Base-by-base conservation (phyloP, 2,888 invertebrate species). In the Calameuta pallipes region DNA sequence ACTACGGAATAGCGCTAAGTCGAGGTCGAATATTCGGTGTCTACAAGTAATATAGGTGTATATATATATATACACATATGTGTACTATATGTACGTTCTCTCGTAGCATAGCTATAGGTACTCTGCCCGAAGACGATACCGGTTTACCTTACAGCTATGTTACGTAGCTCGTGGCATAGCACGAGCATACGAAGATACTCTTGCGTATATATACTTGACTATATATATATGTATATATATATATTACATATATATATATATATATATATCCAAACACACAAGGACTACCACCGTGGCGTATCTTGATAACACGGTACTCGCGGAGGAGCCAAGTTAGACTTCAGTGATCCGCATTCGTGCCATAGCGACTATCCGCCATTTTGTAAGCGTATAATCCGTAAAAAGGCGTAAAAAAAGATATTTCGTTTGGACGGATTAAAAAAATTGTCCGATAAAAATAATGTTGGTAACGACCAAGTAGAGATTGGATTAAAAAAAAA, bases 101-200 rank as follows among this genome's bases (percentile, higher is more conserved):
- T 41, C 15, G 15, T 41, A 41, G 41, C 41, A 15, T 41, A 41
- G 41, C 41, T 41, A 15, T 41, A 41, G 41, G 41, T 30, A 70
- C 76, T 73, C 79, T 77, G 77, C 75, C 78, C 73, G 78, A 81
- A 83, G 84, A 84, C 81, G 83, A 83, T 86, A 86, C 86, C 86
- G 85, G 86, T 86, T 86, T 84, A 81, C 80, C 83, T 85, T 83
- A 85, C 82, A 82, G 84, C 82, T 81, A 83, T 80, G 84, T 85
- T 85, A 85, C 83, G 85, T 86, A 83, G 84, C 81, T 79, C 80
- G 81, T 83, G 81, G 85, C 81, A 74, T 79, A 85, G 85, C 85
- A 85, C 83, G 85, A 84, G 84, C 83, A 85, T 83, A 83, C 84
- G 83, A 85, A 83, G 86, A 83, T 85, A 85, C 85, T 86, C 83